Evolutionary conservation across 1,140 invertebrate species (phyloP), one percentile per base, ranked within the genome.

Genomic region (Sinonovacula constricta): DNA sequence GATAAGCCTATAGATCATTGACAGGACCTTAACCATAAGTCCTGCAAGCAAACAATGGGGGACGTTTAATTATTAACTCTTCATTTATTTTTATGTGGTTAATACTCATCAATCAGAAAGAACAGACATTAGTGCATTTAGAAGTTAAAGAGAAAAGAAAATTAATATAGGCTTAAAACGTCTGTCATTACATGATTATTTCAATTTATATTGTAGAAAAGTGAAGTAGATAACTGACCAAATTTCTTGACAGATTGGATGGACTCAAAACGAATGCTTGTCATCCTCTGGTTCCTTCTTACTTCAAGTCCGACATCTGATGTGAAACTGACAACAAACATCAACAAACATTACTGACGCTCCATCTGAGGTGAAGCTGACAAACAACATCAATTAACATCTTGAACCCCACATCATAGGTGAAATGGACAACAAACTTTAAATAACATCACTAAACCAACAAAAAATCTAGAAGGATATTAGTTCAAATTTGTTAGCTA

Each of bases 21-120:
- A 78, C 26, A 86, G 45, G 14, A 86, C 68, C 69, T 83, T 86
- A 67, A 84, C 39, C 76, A 86, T 83, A 12, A 83, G 62, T 7
- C 82, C 84, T 85, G 74, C 28, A 57, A 62, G n/a, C n/a, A n/a
- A n/a, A n/a, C n/a, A n/a, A n/a, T n/a, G n/a, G n/a, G n/a, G n/a
- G n/a, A n/a, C n/a, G n/a, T n/a, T n/a, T n/a, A n/a, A n/a, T n/a
- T n/a, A n/a, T n/a, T n/a, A n/a, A n/a, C n/a, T n/a, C n/a, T n/a
- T n/a, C n/a, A n/a, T n/a, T n/a, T n/a, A n/a, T n/a, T n/a, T n/a
- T n/a, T n/a, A n/a, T 34, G 53, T 39, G 54, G 57, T 54, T 30
- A 69, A 24, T 68, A 53, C 18, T n/a, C 18, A n/a, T 53, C 49
- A 53, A 5, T 53, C 45, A 49, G 10, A n/a, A 12, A n/a, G n/a